Percentiles rank a stretch among this genome's conserved stretches.
Evolutionary conservation across 2,113 vertebrate species (phyloP).

Genomic region (Burhinus bistriatus): DNA sequence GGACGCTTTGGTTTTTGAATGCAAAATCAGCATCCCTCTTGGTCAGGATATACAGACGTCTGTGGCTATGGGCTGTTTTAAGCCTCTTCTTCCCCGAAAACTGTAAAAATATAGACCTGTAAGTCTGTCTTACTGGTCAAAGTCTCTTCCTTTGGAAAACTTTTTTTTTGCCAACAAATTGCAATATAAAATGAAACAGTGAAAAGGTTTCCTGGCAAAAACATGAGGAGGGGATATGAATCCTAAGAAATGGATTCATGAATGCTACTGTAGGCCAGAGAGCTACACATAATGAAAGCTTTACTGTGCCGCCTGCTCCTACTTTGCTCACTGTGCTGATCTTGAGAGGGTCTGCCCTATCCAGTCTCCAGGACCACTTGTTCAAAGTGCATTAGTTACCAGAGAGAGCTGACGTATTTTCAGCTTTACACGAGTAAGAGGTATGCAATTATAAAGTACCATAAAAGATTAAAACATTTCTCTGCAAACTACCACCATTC

Average conservation of each 20-base stretch:
- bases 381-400: background rate
- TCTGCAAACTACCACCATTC: background rate
- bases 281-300: background rate
- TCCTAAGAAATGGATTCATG: background rate
- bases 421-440: background rate
- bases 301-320: background rate
- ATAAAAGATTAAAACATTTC: background rate
- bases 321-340: background rate
- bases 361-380: background rate
- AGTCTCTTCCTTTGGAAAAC: background rate
- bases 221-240: background rate
- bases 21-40: background rate
- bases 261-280: background rate
- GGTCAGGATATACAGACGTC: background rate
- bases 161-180: background rate
- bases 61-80: background rate
- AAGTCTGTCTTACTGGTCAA: background rate
- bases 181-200: background rate
- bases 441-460: background rate
- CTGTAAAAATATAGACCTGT: background rate
- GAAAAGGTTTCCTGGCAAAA: background rate
- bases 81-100: background rate
- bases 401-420: background rate
- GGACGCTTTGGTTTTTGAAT: background rate
- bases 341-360: background rate